Conservation (phyloP, 30 jellyfish, hydroid and myxozoan genomes). For the Hydractinia symbiolongicarpus region DNA sequence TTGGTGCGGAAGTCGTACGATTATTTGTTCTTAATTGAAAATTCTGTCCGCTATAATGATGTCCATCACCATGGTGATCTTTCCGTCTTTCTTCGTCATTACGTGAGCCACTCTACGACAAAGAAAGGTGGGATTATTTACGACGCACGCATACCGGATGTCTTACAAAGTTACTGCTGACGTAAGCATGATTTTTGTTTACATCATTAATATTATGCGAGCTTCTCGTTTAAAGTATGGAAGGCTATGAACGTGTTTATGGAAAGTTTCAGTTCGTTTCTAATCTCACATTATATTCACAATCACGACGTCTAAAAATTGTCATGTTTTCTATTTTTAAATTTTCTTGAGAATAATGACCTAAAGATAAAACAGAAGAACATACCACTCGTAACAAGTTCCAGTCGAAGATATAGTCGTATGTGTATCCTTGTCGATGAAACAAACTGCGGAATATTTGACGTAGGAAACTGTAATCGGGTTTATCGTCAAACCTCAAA, state of each 20-base stretch:
- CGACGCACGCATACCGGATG: no score
- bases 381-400: conserved; percentile 65
- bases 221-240: no score
- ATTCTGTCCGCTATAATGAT: neutral
- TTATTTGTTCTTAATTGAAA: neutral
- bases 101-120: conserved; percentile 4
- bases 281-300: no score
- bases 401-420: conserved; percentile 93
- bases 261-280: no score
- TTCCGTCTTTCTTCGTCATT: neutral
- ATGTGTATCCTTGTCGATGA: conserved; percentile 94
- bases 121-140: no score
- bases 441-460: conserved; percentile 82
- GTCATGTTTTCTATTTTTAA: no score
- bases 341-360: no score
- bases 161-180: no score
- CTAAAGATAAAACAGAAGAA: neutral
- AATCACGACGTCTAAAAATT: no score
- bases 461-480: conserved; percentile 87
- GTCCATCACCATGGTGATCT: neutral
- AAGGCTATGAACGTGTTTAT: no score
- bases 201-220: no score
- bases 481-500: conserved; percentile 85
- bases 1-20: neutral
- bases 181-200: no score